Base-by-base conservation (phyloP, 2,797 vertebrate genomes). In the Bovichtus diacanthus region DNA sequence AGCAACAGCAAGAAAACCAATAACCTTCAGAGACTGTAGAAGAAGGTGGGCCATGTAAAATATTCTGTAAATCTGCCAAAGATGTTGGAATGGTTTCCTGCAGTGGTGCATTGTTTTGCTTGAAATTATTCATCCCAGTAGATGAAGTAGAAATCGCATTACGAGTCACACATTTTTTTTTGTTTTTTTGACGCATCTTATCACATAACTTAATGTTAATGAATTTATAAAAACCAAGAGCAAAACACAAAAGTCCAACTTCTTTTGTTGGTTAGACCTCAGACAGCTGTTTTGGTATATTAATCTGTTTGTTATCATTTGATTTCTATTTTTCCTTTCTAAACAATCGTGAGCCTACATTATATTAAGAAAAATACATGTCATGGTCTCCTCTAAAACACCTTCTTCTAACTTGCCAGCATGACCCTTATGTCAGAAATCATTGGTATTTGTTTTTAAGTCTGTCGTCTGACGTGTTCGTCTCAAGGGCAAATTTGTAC, bases 401-500 rank as follows among this genome's bases (percentile, higher is more conserved):
- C 51, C 49, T 39, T 64, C 16, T 63, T 31, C 15, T 21, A 71
- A 70, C 36, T 53, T 63, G 51, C 49, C 70, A 50, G 31, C 46
- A 27, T 70, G 49, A 69, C 39, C 66, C n/a, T n/a, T 27, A 27
- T 59, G 47, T 83, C 76, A 83, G 49, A 81, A 81, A 59, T 29
- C 68, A 59, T 74, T 9, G 51, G 47, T 53, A 53, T 81, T 90
- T 78, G n/a, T 83, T 79, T 81, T 74, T 7, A 77, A 80, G 58
- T 82, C 56, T 25, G n/a, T 34, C 36, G 53, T 80, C 44, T 70
- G 74, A 76, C 55, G 51, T 70, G 70, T 87, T 83, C 74, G 59
- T 92, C 59, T 80, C 66, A 90, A 87, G 85, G 87, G 81, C 79
- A 88, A 84, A 80, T 65, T 79, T 80, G n/a, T 74, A 81, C 72